Percentiles rank a stretch among this genome's conserved stretches.
phyloP scores from a whole-genome alignment of 2,888 invertebrate genomes.

The Taenaris catops region DNA sequence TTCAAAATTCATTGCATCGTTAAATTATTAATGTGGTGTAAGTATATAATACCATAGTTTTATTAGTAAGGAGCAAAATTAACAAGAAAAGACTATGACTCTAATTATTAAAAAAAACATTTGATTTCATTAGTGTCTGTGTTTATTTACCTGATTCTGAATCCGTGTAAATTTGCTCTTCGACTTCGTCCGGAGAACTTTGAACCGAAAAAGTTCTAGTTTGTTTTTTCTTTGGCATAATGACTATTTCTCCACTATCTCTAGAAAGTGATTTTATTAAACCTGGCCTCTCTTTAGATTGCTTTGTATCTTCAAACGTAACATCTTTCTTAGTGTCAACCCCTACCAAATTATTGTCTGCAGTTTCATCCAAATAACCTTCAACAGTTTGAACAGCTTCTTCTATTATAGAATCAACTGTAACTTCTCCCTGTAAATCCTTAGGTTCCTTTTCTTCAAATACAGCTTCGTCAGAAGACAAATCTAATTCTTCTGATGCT shows the following conservation, averaged over 20 bases:
- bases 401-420: slow-evolving; percentile 69
- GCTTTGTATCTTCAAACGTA: slow-evolving; percentile 47
- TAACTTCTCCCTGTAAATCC: slow-evolving; percentile 49
- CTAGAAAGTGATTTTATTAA: slow-evolving; percentile 68
- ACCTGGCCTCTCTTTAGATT: slow-evolving; percentile 56
- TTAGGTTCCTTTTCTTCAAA: slow-evolving; percentile 35
- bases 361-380: slow-evolving; percentile 49
- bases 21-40: too few species aligned
- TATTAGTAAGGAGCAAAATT: too few species aligned
- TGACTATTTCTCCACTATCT: slow-evolving; percentile 68
- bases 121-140: too few species aligned
- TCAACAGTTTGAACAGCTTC: slow-evolving; percentile 67
- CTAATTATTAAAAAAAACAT: too few species aligned
- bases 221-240: slow-evolving; percentile 72
- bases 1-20: too few species aligned
- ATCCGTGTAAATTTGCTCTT: slow-evolving; percentile 75
- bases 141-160: slow-evolving; percentile 74
- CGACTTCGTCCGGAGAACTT: slow-evolving; percentile 75
- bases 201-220: slow-evolving; percentile 71
- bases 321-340: slow-evolving; percentile 47
- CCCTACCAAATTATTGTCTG: slow-evolving; percentile 40
- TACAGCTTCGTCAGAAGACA: slow-evolving; percentile 58
- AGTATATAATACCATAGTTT: too few species aligned
- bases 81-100: too few species aligned
- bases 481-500: slow-evolving; percentile 67